Evolutionary conservation across 2,797 vertebrate species (phyloP).

Genomic region (Hirundo rustica): DNA sequence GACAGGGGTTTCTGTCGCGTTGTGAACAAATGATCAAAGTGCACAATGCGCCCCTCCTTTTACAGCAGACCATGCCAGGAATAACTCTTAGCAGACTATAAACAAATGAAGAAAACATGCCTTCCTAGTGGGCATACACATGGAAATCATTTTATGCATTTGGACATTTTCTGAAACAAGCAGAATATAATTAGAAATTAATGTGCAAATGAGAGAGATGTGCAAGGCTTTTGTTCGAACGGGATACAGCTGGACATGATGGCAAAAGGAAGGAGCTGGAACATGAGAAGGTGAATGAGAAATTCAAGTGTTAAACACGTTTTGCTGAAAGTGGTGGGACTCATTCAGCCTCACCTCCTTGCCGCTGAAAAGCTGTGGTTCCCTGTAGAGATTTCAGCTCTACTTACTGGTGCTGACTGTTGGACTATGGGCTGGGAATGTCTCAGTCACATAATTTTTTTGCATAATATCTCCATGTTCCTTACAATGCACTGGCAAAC

Average conservation of each 20-base stretch:
- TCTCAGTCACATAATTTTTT: neutral
- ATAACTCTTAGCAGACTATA: neutral
- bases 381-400: neutral
- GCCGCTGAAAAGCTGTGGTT: neutral
- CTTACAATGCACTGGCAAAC: neutral
- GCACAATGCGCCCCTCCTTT: rapidly evolving
- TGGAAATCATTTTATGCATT: neutral
- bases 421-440: neutral
- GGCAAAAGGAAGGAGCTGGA: neutral
- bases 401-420: neutral
- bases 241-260: neutral
- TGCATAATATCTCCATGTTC: neutral
- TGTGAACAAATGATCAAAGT: neutral
- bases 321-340: neutral
- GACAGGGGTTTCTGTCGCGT: neutral
- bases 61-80: neutral
- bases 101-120: neutral
- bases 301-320: neutral
- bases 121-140: rapidly evolving
- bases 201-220: neutral
- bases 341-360: neutral
- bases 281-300: neutral
- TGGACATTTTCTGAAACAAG: neutral
- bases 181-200: neutral
- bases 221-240: neutral